A percentile compares a stretch with the other conserved stretches of the same genome.
These are phyloP conservation scores for Hylomyscus alleni DNA, from an alignment of 2,797 vertebrate species.

Conservation along the genomic window DNA sequence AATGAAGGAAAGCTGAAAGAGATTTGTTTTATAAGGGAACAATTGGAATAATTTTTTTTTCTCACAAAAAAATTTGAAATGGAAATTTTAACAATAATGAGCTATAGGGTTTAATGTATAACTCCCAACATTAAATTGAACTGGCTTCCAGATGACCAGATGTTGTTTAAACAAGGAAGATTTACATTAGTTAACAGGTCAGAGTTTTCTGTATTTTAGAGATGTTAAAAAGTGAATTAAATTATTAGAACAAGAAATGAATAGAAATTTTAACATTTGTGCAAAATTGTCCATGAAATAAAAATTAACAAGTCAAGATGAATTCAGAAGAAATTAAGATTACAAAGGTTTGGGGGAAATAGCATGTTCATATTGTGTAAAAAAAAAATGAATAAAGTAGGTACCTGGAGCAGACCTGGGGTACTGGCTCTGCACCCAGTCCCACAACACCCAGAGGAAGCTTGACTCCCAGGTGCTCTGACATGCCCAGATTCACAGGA, in stretches of 20 bases:
- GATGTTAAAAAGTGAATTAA: conserved; percentile 27
- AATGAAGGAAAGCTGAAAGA: conserved; percentile 36
- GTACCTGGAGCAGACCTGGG: too few relatives aligned
- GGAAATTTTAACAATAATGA: not conserved
- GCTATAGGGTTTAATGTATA: not conserved
- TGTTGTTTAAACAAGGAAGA: not conserved
- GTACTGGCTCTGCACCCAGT: too few relatives aligned
- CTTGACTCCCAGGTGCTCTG: too few relatives aligned
- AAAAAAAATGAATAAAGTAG: conserved; percentile 36
- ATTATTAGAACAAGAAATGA: conserved; percentile 17
- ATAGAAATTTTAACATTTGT: conserved; percentile 24
- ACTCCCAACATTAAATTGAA: conserved; percentile 18
- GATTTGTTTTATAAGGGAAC: not conserved
- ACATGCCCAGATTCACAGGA: too few relatives aligned
- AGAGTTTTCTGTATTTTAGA: not conserved
- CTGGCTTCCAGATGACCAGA: not conserved
- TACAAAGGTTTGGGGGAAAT: not conserved
- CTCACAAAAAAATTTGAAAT: conserved; percentile 36
- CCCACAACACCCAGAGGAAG: too few relatives aligned
- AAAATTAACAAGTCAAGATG: conserved; percentile 39
- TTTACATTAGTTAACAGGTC: conserved; percentile 37
- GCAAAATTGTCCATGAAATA: not conserved
- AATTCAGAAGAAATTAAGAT: conserved; percentile 30
- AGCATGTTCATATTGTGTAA: not conserved
- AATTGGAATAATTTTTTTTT: not conserved